Percentiles rank a stretch among this genome's conserved stretches.
These are phyloP conservation scores for Mya arenaria DNA, from an alignment of 1,140 invertebrate species.

Conservation along the genomic window DNA sequence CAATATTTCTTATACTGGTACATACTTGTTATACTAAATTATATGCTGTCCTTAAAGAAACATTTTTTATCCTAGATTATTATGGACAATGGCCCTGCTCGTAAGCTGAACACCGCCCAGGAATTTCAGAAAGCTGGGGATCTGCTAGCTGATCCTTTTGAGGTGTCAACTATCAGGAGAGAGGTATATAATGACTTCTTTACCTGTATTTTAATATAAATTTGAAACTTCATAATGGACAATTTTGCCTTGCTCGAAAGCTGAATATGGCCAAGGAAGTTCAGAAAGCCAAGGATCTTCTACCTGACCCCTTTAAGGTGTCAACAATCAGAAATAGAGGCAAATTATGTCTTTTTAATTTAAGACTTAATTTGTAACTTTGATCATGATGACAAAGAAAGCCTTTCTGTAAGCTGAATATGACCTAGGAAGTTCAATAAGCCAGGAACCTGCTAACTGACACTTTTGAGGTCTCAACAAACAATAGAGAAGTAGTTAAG, in stretches of 20 bases:
- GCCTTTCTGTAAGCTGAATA: no score
- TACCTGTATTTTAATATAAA: no score
- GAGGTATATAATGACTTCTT: no score
- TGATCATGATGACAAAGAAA: no score
- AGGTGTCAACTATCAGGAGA: conserved; percentile 92
- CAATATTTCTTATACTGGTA: no score
- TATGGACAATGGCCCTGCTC: conserved; percentile 96
- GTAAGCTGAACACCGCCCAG: conserved; percentile 81
- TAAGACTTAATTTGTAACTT: no score
- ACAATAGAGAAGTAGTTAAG: no score
- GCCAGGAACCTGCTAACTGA: no score
- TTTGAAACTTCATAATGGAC: conserved; percentile 92
- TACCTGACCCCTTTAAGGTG: conserved; percentile 96
- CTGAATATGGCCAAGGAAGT: conserved; percentile 83
- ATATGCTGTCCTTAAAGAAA: neutral
- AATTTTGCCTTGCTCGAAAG: conserved; percentile 92
- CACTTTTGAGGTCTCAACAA: no score
- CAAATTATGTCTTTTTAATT: no score
- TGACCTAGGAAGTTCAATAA: no score
- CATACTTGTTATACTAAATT: neutral
- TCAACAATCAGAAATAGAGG: conserved; percentile 91
- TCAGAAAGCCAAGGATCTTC: conserved; percentile 87
- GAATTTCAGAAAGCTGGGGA: conserved; percentile 89
- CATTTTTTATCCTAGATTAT: conserved; percentile 83
- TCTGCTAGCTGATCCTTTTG: conserved; percentile 92